Percentiles rank a stretch among this genome's conserved stretches.
Conservation (phyloP, 1,140 invertebrate genomes). For the Polyergus mexicanus region DNA sequence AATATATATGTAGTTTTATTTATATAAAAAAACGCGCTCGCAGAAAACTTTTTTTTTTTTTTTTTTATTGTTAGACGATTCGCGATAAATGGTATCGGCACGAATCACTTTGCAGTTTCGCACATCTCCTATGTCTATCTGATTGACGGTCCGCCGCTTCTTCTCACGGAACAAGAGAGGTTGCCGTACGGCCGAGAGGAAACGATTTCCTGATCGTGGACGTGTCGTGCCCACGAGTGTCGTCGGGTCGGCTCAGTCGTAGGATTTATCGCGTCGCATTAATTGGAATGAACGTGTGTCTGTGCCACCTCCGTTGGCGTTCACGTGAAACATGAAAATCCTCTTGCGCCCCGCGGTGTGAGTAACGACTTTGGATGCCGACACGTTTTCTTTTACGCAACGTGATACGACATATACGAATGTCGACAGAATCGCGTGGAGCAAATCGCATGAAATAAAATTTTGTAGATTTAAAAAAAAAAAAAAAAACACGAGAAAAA, state of each 20-base stretch:
- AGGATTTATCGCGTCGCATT: conserved; percentile 72
- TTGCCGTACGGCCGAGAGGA: conserved; percentile 13
- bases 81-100: conserved; percentile 15
- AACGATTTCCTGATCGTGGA: conserved; percentile 53
- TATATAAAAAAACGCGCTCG: neutral
- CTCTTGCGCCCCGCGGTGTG: conserved; percentile 59
- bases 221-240: conserved; percentile 40
- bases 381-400: conserved; percentile 37
- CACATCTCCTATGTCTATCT: conserved; percentile 22
- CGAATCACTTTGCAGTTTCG: conserved; percentile 54
- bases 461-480: too few relatives aligned
- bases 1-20: conserved; percentile 10
- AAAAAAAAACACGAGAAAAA: too few relatives aligned
- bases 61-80: neutral
- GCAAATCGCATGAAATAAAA: conserved; percentile 32
- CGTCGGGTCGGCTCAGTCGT: conserved; percentile 35
- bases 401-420: conserved; percentile 15
- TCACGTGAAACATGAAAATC: conserved; percentile 69
- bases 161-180: conserved; percentile 29
- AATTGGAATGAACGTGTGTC: conserved; percentile 69
- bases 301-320: conserved; percentile 13
- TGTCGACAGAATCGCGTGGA: conserved; percentile 22
- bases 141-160: conserved; percentile 57
- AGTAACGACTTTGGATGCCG: conserved; percentile 60
- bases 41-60: neutral